Percentiles rank a stretch among this genome's conserved stretches.
These are phyloP conservation scores for Okamejei kenojei DNA, from an alignment of 2,797 vertebrate species.

Conservation along the genomic window DNA sequence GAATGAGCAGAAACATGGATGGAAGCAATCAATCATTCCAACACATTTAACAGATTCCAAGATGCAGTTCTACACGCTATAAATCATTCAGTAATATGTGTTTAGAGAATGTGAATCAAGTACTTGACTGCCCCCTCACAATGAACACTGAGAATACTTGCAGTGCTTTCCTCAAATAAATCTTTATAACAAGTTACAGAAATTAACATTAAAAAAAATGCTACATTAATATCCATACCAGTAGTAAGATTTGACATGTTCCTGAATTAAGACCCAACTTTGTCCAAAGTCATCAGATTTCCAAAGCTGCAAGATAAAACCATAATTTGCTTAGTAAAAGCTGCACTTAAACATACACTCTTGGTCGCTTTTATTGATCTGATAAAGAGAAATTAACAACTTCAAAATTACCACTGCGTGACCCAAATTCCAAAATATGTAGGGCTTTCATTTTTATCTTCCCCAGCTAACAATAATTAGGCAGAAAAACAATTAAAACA, in stretches of 20 bases:
- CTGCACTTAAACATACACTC: background rate
- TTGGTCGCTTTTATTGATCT: background rate
- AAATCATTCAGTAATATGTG: background rate
- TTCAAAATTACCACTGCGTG: background rate
- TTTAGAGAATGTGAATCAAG: background rate
- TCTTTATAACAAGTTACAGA: background rate
- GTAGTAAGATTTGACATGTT: slow-evolving; percentile 89
- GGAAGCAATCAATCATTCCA: too few relatives aligned
- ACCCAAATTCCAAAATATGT: background rate
- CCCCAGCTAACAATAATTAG: background rate
- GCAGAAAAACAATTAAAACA: background rate
- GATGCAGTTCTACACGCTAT: slow-evolving; percentile 3
- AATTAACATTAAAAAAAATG: background rate
- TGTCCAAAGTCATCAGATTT: slow-evolving; percentile 95
- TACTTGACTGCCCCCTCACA: background rate
- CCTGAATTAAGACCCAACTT: slow-evolving; percentile 96
- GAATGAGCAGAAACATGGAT: background rate
- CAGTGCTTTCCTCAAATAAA: background rate
- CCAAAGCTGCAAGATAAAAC: slow-evolving; percentile 73
- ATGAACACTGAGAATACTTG: background rate
- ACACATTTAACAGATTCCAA: background rate
- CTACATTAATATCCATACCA: slow-evolving; percentile 68
- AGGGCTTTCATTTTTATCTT: background rate
- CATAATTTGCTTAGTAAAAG: slow-evolving; percentile 33
- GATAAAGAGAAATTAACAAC: background rate